Percentiles rank a stretch among this genome's conserved stretches.
These are phyloP conservation scores for Neopipo cinnamomea DNA, from an alignment of 2,113 vertebrate species.

Conservation along the genomic window DNA sequence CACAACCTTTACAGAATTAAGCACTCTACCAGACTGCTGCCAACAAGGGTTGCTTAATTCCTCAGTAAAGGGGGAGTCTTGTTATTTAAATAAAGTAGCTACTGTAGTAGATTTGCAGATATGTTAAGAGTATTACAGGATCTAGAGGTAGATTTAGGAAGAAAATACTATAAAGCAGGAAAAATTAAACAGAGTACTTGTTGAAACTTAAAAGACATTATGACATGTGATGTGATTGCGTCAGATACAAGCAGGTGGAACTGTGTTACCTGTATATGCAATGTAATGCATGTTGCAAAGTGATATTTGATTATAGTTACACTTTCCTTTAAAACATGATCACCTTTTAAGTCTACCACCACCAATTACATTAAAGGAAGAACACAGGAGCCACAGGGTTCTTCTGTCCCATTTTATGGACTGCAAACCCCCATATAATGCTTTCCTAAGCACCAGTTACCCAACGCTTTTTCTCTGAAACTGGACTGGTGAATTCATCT, in stretches of 20 bases:
- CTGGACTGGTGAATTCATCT: neutral
- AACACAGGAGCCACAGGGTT: neutral
- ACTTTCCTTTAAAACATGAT: neutral
- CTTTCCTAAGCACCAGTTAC: neutral
- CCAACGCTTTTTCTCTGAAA: neutral
- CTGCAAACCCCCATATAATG: neutral
- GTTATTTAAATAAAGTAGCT: conserved; percentile 75
- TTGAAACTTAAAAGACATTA: conserved; percentile 43
- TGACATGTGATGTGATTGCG: conserved; percentile 32
- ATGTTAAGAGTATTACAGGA: conserved; percentile 76
- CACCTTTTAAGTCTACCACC: neutral
- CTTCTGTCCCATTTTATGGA: neutral
- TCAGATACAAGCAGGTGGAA: conserved; percentile 6
- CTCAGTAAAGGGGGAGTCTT: conserved; percentile 61
- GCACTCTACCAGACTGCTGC: conserved; percentile 58
- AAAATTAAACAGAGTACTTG: conserved; percentile 61
- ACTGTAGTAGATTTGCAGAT: conserved; percentile 73
- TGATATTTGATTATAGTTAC: neutral
- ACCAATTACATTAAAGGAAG: neutral
- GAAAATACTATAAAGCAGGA: conserved; percentile 64
- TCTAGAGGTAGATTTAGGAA: conserved; percentile 64
- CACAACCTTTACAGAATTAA: conserved; percentile 68
- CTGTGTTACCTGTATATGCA: conserved; percentile 27
- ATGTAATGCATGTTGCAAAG: neutral
- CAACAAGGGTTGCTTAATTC: conserved; percentile 70